Conservation (phyloP, 1,140 invertebrate genomes). For the Pseudomyrmex dendroicus region DNA sequence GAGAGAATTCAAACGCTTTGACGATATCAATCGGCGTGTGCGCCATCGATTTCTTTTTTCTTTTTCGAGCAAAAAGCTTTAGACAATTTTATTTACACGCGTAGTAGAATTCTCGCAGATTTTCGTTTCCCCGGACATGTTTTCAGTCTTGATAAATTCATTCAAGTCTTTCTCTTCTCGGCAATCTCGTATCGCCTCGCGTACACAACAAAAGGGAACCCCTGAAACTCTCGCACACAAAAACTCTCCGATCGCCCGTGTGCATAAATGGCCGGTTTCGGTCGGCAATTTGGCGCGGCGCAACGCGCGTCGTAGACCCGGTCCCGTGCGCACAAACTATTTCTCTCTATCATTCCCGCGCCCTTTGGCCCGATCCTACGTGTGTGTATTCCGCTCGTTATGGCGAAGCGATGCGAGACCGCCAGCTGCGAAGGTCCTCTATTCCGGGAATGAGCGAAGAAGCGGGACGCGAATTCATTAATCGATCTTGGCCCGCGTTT, state of each 20-base stretch:
- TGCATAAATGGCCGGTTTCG: not conserved
- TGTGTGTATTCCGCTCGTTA: slow-evolving; percentile 25
- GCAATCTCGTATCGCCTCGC: not conserved
- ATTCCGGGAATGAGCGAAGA: slow-evolving; percentile 65
- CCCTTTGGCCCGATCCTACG: not conserved
- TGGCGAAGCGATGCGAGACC: slow-evolving; percentile 60
- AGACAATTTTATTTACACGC: not conserved
- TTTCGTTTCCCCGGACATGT: not conserved
- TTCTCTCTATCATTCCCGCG: slow-evolving; percentile 33
- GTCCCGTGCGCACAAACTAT: slow-evolving; percentile 22
- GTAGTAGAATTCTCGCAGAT: not conserved
- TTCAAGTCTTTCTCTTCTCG: too few relatives aligned
- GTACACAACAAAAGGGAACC: not conserved
- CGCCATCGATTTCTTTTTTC: not conserved
- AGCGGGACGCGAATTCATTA: slow-evolving; percentile 69
- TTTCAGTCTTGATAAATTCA: not conserved
- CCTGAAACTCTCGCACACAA: not conserved
- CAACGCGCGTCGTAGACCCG: slow-evolving; percentile 23
- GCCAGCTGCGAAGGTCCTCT: slow-evolving; percentile 63
- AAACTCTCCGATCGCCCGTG: not conserved
- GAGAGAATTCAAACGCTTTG: not conserved
- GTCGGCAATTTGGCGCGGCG: slow-evolving; percentile 41
- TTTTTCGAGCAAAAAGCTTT: not conserved
- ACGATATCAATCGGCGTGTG: not conserved
- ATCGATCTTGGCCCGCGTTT: slow-evolving; percentile 62